Base-by-base conservation (phyloP, 2,113 vertebrate species). In the Cryptotis parvus region DNA sequence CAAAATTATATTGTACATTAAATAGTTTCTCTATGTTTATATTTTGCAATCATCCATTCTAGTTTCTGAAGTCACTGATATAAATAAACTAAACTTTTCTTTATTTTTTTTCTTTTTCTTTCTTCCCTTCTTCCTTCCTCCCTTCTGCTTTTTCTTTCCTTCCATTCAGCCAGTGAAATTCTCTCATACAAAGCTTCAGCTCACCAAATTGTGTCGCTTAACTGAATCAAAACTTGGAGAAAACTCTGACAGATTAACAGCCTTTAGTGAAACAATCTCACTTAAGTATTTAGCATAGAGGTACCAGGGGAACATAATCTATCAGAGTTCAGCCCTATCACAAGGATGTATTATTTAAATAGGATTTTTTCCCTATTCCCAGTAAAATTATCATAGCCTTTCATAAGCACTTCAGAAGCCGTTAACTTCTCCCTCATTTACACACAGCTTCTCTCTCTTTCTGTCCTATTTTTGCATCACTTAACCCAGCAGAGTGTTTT, bases 401-500 rank as follows among this genome's bases (percentile, higher is more conserved):
- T 97, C 90, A 94, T n/a, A 49, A 93, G 66, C 84, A 70, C 90
- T 95, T 92, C 82, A 91, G 95, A 96, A 70, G 91, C 91, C n/a
- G 29, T 95, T 95, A 95, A 95, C 95, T 96, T 95, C 90, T 95
- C 84, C 65, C 84, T 94, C 94, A 94, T 97, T 96, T 93, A 95
- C 85, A 94, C 90, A 96, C 75, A 90, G 95, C 93, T 65, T 95
- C 95, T 94, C 93, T 88, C 94, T 95, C 91, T 95, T 88, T 95
- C 87, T 75, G 86, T 87, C 2, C 24, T 94, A 94, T 95, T 96
- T n/a, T 95, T 96, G 94, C 94, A 94, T 96, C 93, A 96, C 95
- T 97, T 96, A 96, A 95, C 95, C 94, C 93, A 93, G 79, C 55
- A 86, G 80, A 96, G 94, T 96, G 94, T 96, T 95, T 91, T 92